Evolutionary conservation across 1,140 invertebrate species (phyloP), one percentile per base, ranked within the genome.

Genomic region (Philopotamus ludificatus): DNA sequence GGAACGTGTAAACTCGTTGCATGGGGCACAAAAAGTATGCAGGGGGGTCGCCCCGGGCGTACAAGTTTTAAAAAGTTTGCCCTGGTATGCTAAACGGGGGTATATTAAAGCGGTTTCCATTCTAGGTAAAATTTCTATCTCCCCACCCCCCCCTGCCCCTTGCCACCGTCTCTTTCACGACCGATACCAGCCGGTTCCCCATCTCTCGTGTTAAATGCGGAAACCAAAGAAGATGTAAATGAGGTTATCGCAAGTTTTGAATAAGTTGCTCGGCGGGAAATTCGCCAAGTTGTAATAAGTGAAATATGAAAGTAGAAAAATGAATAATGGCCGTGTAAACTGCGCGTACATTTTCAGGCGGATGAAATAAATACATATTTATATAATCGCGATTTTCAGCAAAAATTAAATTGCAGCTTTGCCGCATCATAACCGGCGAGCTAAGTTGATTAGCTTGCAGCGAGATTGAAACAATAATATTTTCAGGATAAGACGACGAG

Each of bases 221-320:
- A 28, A 54, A 54, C 28, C 53, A 23, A 41, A 23, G 23, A 47
- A 26, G 66, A 64, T 64, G 62, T 61, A 64, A 64, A 68, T 63
- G 66, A 64, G 62, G 54, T 59, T 58, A 63, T 59, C 47, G 44
- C 62, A 54, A 68, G 61, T 68, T 64, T 61, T 61, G 34, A 34
- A 68, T 68, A 68, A 68, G 66, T 64, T 64, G n/a, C n/a, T 53
- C 26, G 8, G 10, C 42, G 21, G 10, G 42, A 58, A 53, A 53
- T 47, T 47, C 18, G 18, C 8, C 8, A 47, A 47, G 18, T 47
- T 47, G 8, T 47, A 47, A 47, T 20, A 47, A 39, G 34, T 8
- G 8, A 39, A 47, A 12, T 47, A 47, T 16, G 44, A 16, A 47
- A 20, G n/a, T n/a, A 39, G 34, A 20, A 12, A 47, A 47, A 8